phyloP scores from a whole-genome alignment of 2,797 vertebrate species.

The Helicolenus hilgendorfi region DNA sequence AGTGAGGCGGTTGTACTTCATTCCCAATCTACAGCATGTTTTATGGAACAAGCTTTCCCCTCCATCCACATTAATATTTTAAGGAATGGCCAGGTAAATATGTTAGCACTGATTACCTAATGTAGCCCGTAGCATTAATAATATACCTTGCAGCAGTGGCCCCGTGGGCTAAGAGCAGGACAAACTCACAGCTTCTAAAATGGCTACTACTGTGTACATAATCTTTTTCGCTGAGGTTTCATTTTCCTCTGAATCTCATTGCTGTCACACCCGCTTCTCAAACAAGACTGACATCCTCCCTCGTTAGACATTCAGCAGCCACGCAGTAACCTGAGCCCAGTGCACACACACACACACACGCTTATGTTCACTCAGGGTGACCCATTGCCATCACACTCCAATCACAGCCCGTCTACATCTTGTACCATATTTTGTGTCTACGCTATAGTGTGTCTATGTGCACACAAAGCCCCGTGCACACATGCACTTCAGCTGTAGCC shows the following conservation, averaged over 20 bases:
- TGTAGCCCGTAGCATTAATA: background rate
- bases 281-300: constrained; percentile 82
- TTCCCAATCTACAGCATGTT: background rate
- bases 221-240: constrained; percentile 77
- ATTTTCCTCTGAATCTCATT: constrained; percentile 81
- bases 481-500: constrained; percentile 55
- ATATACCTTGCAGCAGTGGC: background rate
- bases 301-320: constrained; percentile 87
- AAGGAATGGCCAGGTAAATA: background rate
- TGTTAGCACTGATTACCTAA: constrained; percentile 19
- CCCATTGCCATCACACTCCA: constrained; percentile 65
- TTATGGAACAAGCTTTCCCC: background rate
- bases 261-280: constrained; percentile 80
- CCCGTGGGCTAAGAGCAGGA: constrained; percentile 1
- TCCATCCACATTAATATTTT: background rate
- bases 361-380: constrained; percentile 30
- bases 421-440: background rate
- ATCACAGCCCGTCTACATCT: constrained; percentile 63
- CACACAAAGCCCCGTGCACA: constrained; percentile 17
- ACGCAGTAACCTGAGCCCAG: constrained; percentile 75
- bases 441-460: constrained; percentile 32
- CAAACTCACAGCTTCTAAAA: constrained; percentile 25
- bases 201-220: constrained; percentile 39
- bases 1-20: background rate
- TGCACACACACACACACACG: constrained; percentile 10